Evolutionary conservation across 1,140 invertebrate genomes (phyloP), one percentile per base, ranked within the genome.

Genomic region (Pogonognathellus flavescens): DNA sequence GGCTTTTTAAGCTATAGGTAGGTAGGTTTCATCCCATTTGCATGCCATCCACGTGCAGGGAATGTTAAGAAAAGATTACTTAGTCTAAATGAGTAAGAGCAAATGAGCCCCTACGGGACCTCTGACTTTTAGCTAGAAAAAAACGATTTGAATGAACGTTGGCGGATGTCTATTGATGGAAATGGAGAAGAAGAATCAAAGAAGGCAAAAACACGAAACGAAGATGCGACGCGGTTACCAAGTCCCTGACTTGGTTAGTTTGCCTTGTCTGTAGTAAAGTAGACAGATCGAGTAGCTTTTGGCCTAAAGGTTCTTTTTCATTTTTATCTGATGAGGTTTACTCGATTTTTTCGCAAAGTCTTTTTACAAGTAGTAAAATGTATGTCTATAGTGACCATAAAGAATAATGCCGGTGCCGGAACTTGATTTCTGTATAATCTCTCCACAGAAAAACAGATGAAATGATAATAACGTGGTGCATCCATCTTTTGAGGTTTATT

Each of bases 31-130:
- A 82, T 55, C 80, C 52, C 80, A 82, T 82, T 82, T 59, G 18
- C 80, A 57, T 82, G 80, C 80, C 50, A 82, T 55, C 20, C 80
- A 82, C 80, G 52, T 82, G 52, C 80, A 57, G 25, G 25, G 70
- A 50, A 76, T 76, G 70, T 76, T 76, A 76, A 76, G 70, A 76
- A 76, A 76, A 76, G 70, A 76, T 76, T 76, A 76, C 70, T 76
- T 76, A 76, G 41, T 31, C 49, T 76, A 76, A 76, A 50, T 76
- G 70, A 76, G 41, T 76, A 50, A n/a, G 70, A 76, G 70, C 70
- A 76, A 76, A 76, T 76, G 70, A 76, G 70, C 70, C 70, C 70
- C 70, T 76, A 76, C 70, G 70, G 70, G 70, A 76, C 31, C 70
- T 76, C 25, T 76, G 70, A 50, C 70, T 76, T 76, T 49, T 76